phyloP scores from a whole-genome alignment of 2,888 invertebrate genomes.

The Drosophila mimica region DNA sequence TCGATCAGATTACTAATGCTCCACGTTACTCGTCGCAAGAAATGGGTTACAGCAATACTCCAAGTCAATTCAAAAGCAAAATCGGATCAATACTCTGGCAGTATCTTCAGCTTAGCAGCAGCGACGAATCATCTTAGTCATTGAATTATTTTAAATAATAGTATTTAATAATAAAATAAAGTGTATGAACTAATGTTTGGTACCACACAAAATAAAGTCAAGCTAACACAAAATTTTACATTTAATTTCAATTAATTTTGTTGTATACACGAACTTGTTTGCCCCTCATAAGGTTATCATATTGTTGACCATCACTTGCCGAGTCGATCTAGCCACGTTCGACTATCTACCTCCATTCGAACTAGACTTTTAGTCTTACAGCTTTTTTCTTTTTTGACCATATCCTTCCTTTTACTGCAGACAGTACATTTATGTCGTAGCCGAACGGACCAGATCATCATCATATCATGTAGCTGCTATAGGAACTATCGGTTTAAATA shows the following conservation, averaged over 20 bases:
- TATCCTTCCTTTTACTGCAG: neutral
- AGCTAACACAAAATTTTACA: too few relatives aligned
- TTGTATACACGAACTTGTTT: neutral
- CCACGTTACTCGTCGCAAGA: neutral
- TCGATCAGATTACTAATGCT: neutral
- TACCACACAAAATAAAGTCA: neutral
- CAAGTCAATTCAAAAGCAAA: neutral
- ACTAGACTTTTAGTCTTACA: neutral
- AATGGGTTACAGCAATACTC: neutral
- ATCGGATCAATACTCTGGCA: neutral
- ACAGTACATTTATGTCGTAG: neutral
- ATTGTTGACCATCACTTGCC: neutral
- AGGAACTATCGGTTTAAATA: neutral
- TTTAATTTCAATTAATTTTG: neutral
- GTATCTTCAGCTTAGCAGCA: too few relatives aligned
- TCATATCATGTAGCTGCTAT: too few relatives aligned
- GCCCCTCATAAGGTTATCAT: neutral
- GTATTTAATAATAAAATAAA: neutral
- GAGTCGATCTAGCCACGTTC: neutral
- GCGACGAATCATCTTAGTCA: too few relatives aligned
- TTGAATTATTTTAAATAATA: too few relatives aligned
- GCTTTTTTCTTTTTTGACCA: neutral
- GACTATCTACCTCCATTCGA: neutral
- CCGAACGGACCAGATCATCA: neutral
- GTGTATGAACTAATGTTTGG: neutral